Percentiles rank a stretch among this genome's conserved stretches.
These are phyloP conservation scores for Mustela nigripes DNA, from an alignment of 2,113 vertebrate species.

Conservation along the genomic window DNA sequence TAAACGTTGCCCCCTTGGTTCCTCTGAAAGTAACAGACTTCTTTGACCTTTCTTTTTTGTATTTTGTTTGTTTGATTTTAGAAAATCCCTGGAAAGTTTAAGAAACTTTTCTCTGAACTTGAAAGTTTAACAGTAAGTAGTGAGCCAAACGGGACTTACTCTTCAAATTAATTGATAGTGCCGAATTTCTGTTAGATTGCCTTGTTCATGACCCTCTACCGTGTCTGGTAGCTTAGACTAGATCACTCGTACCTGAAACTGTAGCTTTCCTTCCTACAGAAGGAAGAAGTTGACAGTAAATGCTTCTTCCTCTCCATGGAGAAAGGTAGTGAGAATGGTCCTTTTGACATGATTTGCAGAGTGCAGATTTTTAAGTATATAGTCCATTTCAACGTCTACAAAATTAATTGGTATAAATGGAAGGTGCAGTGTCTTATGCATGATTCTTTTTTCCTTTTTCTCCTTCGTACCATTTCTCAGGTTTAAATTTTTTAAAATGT, in stretches of 20 bases:
- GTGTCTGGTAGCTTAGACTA: background rate
- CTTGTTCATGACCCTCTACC: background rate
- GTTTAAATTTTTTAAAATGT: background rate
- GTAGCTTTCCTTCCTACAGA: background rate
- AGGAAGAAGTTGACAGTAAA: background rate
- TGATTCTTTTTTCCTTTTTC: background rate
- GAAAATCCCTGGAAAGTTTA: slow-evolving; percentile 99
- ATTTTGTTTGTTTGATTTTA: slow-evolving; percentile 75
- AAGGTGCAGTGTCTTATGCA: background rate
- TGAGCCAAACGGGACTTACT: background rate
- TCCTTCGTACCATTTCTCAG: background rate
- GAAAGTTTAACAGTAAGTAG: slow-evolving; percentile 96
- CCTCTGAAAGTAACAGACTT: slow-evolving; percentile 56
- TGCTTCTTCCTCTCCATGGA: background rate
- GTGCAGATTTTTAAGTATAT: background rate
- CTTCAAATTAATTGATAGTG: background rate
- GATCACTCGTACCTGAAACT: background rate
- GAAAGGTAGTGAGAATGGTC: background rate
- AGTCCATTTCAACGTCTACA: background rate
- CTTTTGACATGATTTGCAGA: background rate
- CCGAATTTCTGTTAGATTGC: background rate
- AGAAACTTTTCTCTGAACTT: slow-evolving; percentile 97
- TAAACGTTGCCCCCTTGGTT: background rate
- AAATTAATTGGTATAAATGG: background rate
- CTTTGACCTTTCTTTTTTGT: background rate